A percentile compares a stretch with the other conserved stretches of the same genome.
Conservation (phyloP, 2,797 vertebrate species). For the Periophthalmus magnuspinnatus region DNA sequence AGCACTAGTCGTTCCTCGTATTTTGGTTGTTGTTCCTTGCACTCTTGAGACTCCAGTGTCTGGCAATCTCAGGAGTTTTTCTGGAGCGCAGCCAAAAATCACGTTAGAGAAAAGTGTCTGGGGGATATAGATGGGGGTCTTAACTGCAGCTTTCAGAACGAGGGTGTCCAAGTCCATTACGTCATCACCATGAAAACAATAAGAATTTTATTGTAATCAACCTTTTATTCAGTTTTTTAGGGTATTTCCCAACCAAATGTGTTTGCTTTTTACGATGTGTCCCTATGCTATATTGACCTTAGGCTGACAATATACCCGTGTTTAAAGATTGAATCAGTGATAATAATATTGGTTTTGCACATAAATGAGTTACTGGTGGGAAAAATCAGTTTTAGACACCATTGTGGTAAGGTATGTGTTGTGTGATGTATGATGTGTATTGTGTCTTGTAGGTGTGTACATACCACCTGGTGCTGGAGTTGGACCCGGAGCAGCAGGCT, state of each 20-base stretch:
- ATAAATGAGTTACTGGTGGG: conserved; percentile 45
- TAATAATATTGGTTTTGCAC: conserved; percentile 39
- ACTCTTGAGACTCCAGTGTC: conserved; percentile 56
- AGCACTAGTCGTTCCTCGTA: conserved; percentile 39
- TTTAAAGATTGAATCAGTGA: conserved; percentile 49
- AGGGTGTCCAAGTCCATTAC: conserved; percentile 57
- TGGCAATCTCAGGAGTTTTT: conserved; percentile 61
- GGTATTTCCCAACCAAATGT: conserved; percentile 21
- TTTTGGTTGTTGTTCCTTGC: conserved; percentile 52
- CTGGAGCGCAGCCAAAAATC: conserved; percentile 51
- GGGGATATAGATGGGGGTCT: conserved; percentile 39
- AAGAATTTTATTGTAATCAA: conserved; percentile 44
- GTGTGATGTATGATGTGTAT: conserved; percentile 23
- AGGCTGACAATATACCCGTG: conserved; percentile 27
- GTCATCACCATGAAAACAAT: conserved; percentile 65
- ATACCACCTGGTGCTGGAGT: conserved; percentile 69
- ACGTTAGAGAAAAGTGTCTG: conserved; percentile 28
- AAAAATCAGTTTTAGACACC: not conserved
- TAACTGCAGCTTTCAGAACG: conserved; percentile 31
- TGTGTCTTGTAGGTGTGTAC: conserved; percentile 76
- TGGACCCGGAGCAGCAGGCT: conserved; percentile 62
- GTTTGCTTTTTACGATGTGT: conserved; percentile 35
- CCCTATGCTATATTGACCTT: conserved; percentile 25
- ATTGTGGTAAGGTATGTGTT: conserved; percentile 11
- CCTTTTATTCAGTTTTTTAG: conserved; percentile 14